Evolutionary conservation across 2,797 vertebrate genomes (phyloP).

Genomic region (Urosaurus nigricauda): DNA sequence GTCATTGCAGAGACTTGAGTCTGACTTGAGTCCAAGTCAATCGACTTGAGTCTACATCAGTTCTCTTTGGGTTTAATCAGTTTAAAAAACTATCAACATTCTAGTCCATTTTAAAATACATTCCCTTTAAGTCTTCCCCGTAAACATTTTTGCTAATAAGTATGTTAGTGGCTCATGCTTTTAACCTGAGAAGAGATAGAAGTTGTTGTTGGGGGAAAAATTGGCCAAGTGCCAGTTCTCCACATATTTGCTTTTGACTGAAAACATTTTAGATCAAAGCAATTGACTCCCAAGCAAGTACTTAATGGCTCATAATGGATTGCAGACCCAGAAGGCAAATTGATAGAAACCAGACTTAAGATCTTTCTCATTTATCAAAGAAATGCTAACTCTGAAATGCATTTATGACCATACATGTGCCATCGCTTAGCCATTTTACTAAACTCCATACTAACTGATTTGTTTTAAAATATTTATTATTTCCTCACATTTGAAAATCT

Average conservation of each 20-base stretch:
- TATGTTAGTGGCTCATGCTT: conserved; percentile 21
- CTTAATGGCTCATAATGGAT: not conserved
- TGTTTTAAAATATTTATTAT: conserved; percentile 25
- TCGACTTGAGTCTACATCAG: too few species aligned
- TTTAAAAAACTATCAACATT: conserved; percentile 31
- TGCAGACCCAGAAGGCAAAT: not conserved
- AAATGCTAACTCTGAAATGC: not conserved
- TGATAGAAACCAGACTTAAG: conserved; percentile 4
- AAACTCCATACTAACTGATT: not conserved
- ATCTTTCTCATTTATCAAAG: conserved; percentile 23
- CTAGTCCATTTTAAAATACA: conserved; percentile 24
- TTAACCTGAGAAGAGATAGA: conserved; percentile 20
- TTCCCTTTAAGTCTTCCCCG: not conserved
- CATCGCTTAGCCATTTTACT: not conserved
- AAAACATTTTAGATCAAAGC: conserved; percentile 21
- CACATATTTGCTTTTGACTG: not conserved
- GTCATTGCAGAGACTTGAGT: too few species aligned
- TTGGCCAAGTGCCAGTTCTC: not conserved
- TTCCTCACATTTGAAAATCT: not conserved
- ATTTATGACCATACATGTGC: not conserved
- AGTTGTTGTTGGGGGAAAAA: not conserved
- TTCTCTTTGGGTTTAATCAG: conserved; percentile 12
- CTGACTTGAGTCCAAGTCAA: too few species aligned
- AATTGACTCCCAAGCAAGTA: not conserved
- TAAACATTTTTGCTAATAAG: conserved; percentile 10